Percentiles rank a stretch among this genome's conserved stretches.
These are phyloP conservation scores for Salticus scenicus DNA, from an alignment of 2,888 invertebrate species.

Conservation along the genomic window DNA sequence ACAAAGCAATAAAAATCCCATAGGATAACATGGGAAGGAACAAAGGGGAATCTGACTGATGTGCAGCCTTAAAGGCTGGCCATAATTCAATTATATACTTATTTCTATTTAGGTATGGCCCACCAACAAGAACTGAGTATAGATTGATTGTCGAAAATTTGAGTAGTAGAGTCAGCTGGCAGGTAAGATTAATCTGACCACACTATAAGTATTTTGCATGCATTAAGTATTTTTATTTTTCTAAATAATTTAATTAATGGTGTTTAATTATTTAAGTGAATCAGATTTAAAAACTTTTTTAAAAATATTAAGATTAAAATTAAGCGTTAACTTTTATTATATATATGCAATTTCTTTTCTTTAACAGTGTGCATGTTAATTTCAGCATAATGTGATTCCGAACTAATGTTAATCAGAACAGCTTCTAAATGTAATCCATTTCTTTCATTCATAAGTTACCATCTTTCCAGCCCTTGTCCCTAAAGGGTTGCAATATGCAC, in stretches of 20 bases:
- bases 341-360: conserved; percentile 22
- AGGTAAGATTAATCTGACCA: conserved; percentile 82
- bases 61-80: too few species aligned
- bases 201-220: background rate
- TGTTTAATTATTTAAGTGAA: background rate
- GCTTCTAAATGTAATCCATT: conserved; percentile 56
- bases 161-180: conserved; percentile 99
- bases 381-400: conserved; percentile 36
- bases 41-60: too few species aligned
- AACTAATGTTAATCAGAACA: conserved; percentile 47
- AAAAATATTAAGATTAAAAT: conserved; percentile 8
- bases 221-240: background rate
- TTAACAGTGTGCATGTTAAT: conserved; percentile 56
- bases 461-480: conserved; percentile 62
- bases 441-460: conserved; percentile 64
- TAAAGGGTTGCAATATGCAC: conserved; percentile 50
- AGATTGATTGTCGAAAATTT: conserved; percentile 97
- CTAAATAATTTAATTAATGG: background rate
- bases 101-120: conserved; percentile 82
- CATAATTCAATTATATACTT: too few species aligned
- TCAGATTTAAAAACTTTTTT: background rate
- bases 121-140: conserved; percentile 97
- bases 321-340: background rate
- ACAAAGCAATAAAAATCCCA: too few species aligned
- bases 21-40: too few species aligned